Percentiles rank a stretch among this genome's conserved stretches.
These are phyloP conservation scores for Hyaena hyaena DNA, from an alignment of 2,113 vertebrate species.

Conservation along the genomic window DNA sequence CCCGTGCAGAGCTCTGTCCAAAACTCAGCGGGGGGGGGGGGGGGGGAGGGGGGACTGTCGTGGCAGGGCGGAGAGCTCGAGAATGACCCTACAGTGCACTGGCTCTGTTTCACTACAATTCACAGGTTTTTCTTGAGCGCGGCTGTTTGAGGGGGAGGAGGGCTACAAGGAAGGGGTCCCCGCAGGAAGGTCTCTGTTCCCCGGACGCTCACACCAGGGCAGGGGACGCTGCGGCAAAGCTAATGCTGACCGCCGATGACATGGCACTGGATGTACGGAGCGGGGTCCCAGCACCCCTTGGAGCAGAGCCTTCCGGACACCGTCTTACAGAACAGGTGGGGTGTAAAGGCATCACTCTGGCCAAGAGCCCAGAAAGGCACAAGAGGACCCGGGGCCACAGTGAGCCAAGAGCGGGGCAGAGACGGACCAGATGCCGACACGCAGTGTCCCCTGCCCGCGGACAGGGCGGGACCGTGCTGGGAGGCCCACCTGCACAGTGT, in stretches of 20 bases:
- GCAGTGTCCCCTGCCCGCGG: no score
- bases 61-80: fast-evolving
- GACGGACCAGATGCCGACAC: fast-evolving
- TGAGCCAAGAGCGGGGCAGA: not conserved
- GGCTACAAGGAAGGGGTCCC: not conserved
- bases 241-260: not conserved
- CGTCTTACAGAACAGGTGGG: fast-evolving
- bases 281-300: fast-evolving
- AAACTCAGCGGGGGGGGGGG: fast-evolving
- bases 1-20: conserved; percentile 68
- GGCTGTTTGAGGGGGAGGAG: not conserved
- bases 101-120: not conserved
- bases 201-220: fast-evolving
- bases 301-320: fast-evolving
- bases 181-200: no score
- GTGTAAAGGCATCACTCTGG: not conserved
- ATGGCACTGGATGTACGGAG: fast-evolving
- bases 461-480: no score
- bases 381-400: fast-evolving
- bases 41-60: fast-evolving
- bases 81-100: not conserved
- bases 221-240: no score
- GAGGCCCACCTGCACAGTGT: fast-evolving
- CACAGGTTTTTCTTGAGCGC: not conserved
- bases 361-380: no score